Conservation (phyloP, 2,888 invertebrate genomes). For the Rotaria magnacalcarata region DNA sequence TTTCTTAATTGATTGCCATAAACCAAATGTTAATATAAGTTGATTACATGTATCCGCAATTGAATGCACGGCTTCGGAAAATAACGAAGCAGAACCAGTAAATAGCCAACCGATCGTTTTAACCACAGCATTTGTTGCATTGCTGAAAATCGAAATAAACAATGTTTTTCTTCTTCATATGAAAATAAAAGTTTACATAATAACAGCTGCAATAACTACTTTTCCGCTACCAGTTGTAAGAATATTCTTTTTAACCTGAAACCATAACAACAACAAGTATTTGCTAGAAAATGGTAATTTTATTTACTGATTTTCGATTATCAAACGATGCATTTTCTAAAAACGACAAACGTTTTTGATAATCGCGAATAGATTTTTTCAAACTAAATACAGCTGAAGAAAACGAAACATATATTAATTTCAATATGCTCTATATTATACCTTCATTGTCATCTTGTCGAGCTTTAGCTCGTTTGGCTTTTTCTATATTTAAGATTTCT, state of each 20-base stretch:
- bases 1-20: conserved; percentile 76
- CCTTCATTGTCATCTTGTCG: not conserved
- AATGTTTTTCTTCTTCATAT: not conserved
- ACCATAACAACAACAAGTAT: not conserved
- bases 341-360: conserved; percentile 39
- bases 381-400: conserved; percentile 35
- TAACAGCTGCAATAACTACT: conserved; percentile 82
- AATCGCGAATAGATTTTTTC: conserved; percentile 43
- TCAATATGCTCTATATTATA: not conserved
- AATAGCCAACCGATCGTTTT: conserved; percentile 84
- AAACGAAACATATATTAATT: not conserved
- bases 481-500: conserved; percentile 63
- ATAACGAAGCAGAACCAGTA: conserved; percentile 93
- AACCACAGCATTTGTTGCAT: conserved; percentile 79
- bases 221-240: conserved; percentile 69
- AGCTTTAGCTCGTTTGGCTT: conserved; percentile 22
- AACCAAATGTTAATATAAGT: conserved; percentile 83
- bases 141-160: conserved; percentile 65
- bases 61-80: conserved; percentile 91
- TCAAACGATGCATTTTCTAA: conserved; percentile 43
- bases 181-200: conserved; percentile 66
- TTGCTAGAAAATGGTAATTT: not conserved
- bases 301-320: not conserved
- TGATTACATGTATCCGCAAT: conserved; percentile 92
- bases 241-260: conserved; percentile 48